phyloP scores from a whole-genome alignment of 2,888 invertebrate species.

The Euplexia lucipara region DNA sequence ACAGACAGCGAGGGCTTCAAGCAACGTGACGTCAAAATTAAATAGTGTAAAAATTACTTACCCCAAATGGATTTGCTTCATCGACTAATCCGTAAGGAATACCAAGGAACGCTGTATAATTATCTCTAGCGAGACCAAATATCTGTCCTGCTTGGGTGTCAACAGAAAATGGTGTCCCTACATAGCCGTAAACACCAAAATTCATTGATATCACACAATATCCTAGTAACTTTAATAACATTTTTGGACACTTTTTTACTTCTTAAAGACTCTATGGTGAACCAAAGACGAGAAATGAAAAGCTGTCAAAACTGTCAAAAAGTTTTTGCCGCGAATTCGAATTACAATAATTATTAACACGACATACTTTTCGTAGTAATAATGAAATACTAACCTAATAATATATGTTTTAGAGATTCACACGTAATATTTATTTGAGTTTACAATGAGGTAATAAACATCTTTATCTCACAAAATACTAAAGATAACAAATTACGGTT shows the following conservation, averaged over 20 bases:
- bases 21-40: too few species aligned
- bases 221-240: conserved; percentile 12
- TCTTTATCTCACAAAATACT: too few species aligned
- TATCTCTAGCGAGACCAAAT: background rate
- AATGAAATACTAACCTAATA: too few species aligned
- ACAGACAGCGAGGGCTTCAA: too few species aligned
- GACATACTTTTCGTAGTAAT: too few species aligned
- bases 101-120: conserved; percentile 1
- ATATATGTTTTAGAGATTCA: too few species aligned
- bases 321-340: background rate
- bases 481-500: too few species aligned
- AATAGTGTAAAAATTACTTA: too few species aligned
- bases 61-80: conserved; percentile 26
- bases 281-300: background rate
- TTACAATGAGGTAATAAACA: too few species aligned
- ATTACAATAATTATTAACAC: too few species aligned
- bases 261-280: background rate
- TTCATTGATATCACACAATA: background rate
- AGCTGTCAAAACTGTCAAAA: conserved; percentile 2
- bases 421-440: too few species aligned
- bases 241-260: background rate
- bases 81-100: conserved; percentile 29
- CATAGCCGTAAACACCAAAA: background rate
- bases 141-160: conserved; percentile 9
- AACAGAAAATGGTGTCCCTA: background rate